phyloP scores from a whole-genome alignment of 2,888 invertebrate species.

The Julus scandinavius region DNA sequence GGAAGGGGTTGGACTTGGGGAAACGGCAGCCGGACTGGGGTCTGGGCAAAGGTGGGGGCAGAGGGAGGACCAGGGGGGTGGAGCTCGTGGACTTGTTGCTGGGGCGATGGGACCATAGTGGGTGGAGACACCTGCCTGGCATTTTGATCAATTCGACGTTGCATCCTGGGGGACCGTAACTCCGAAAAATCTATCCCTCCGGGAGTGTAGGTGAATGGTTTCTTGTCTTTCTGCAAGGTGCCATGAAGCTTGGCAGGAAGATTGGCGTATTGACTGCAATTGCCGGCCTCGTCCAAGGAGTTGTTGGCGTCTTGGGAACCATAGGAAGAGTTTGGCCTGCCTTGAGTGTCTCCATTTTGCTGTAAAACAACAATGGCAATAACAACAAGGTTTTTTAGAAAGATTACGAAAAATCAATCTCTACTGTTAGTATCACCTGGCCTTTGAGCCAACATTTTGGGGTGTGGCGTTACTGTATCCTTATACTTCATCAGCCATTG shows the following conservation, averaged over 20 bases:
- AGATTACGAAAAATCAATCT: not conserved
- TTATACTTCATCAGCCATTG: no score
- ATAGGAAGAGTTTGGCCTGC: constrained; percentile 13
- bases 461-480: no score
- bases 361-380: not conserved
- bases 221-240: constrained; percentile 90
- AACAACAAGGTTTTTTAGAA: not conserved
- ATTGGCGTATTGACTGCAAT: constrained; percentile 57
- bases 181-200: constrained; percentile 91
- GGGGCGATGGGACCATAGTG: not conserved
- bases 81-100: constrained; percentile 59
- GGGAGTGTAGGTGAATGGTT: constrained; percentile 96
- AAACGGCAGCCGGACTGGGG: constrained; percentile 51
- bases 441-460: no score
- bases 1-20: constrained; percentile 55
- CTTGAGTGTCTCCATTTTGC: constrained; percentile 49
- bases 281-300: constrained; percentile 37
- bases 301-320: constrained; percentile 17
- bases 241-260: constrained; percentile 87
- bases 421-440: not conserved
- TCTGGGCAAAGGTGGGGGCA: constrained; percentile 59
- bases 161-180: constrained; percentile 88
- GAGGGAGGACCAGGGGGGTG: constrained; percentile 60
- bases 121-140: constrained; percentile 56
- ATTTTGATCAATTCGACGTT: constrained; percentile 57